phyloP scores from a whole-genome alignment of 2,797 vertebrate genomes.

The Mormyrops attenuatus region DNA sequence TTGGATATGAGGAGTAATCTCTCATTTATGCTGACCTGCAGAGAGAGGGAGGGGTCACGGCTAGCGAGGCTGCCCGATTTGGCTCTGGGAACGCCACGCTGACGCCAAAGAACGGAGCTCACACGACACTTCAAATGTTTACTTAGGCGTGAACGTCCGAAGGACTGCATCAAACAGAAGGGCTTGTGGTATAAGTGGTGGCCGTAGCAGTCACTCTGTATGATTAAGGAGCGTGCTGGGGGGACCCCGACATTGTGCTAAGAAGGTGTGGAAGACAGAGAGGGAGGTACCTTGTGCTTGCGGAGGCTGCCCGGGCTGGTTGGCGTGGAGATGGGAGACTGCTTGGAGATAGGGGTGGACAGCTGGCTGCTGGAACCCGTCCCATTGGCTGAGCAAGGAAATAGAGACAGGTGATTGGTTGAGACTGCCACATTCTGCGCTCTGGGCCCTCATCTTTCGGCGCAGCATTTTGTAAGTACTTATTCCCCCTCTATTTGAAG shows the following conservation, averaged over 20 bases:
- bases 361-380: constrained; percentile 94
- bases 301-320: constrained; percentile 89
- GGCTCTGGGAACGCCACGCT: not conserved
- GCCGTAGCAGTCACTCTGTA: not conserved
- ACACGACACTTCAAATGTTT: not conserved
- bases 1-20: not conserved
- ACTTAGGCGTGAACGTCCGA: not conserved
- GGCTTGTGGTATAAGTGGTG: not conserved
- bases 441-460: constrained; percentile 1
- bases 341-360: constrained; percentile 96
- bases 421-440: not conserved
- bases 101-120: not conserved
- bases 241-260: not conserved
- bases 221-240: not conserved
- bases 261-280: not conserved
- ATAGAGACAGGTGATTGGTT: constrained; percentile 10
- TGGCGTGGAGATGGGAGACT: constrained; percentile 94
- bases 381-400: constrained; percentile 77
- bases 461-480: constrained; percentile 35
- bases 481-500: constrained; percentile 30
- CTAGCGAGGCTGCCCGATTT: not conserved
- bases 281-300: constrained; percentile 92
- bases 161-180: not conserved
- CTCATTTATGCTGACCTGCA: not conserved
- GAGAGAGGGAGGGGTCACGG: not conserved